Evolutionary conservation across 2,113 vertebrate genomes (phyloP), one percentile per base, ranked within the genome.

Genomic region (Xyrauchen texanus): DNA sequence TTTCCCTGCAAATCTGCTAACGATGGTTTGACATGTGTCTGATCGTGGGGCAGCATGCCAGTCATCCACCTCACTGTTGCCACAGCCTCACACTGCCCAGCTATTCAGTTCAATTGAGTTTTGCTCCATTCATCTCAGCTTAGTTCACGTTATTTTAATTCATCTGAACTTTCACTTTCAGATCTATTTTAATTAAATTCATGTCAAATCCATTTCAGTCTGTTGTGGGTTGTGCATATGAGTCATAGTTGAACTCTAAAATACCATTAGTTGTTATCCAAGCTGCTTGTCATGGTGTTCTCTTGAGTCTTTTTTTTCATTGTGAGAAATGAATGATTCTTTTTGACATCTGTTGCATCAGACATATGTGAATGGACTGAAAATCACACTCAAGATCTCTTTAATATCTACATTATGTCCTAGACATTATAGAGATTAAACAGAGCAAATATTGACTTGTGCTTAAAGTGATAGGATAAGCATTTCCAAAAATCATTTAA

Each of bases 11-110:
- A 62, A 77, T 82, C 63, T 82, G 79, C 80, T 64, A 62, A 66
- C 47, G 65, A 81, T 72, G 60, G 13, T 10, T 61, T 84, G 82
- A 78, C 78, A 84, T 46, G 62, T 51, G 74, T 72, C 44, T 62
- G 49, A 76, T 72, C 21, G 15, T 15, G 8, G 63, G 52, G 68
- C 63, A 67, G 45, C 6, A 45, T 12, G 52, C 60, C 74, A 73
- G 63, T 58, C 62, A 72, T 53, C 70, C 78, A 74, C 68, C 77
- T 55, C 44, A 70, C 67, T 53, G 60, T 72, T 72, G 68, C 62
- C 52, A 60, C 62, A 44, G 78, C 62, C 67, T 69, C 75, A 60
- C 44, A 45, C 60, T 66, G 42, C 34, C 67, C 10, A 46, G 44
- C 53, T 16, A 16, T 15, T 51, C 7, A 61, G 16, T 51, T 52